These are phyloP conservation scores for Riptortus pedestris DNA, from an alignment of 1,140 invertebrate genomes.

Conservation along the genomic window DNA sequence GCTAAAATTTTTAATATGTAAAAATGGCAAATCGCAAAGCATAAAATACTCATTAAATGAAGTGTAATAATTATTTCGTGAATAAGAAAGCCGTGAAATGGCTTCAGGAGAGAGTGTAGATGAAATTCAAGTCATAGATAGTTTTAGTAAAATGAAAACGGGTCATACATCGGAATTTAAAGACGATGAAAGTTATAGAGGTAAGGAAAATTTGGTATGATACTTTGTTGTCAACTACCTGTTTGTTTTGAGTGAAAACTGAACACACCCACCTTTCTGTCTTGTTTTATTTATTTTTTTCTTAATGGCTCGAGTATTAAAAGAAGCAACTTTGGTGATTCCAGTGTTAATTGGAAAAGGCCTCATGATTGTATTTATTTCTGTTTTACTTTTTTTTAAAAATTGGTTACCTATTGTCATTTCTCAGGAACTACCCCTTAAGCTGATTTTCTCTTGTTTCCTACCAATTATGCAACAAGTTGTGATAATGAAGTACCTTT, in stretches of 20 bases:
- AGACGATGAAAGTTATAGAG: constrained; percentile 19
- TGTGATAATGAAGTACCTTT: not conserved
- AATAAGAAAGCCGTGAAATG: constrained; percentile 43
- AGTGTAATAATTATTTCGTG: constrained; percentile 2
- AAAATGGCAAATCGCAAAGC: not conserved
- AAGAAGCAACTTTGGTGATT: not conserved
- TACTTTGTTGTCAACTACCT: not conserved
- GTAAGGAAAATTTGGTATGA: not conserved
- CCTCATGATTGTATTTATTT: too few relatives aligned
- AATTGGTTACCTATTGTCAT: too few relatives aligned
- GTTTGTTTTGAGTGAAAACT: not conserved
- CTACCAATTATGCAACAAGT: not conserved
- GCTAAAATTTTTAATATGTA: not conserved
- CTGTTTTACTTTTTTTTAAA: too few relatives aligned
- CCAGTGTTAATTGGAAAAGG: too few relatives aligned
- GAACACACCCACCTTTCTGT: constrained; percentile 5
- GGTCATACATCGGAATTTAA: constrained; percentile 26
- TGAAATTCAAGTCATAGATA: constrained; percentile 50
- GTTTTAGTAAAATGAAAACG: constrained; percentile 33
- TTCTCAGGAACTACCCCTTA: too few relatives aligned
- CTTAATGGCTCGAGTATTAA: not conserved
- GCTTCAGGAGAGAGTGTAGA: constrained; percentile 56
- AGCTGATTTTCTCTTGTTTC: not conserved
- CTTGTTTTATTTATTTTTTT: not conserved
- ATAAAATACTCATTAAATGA: constrained; percentile 7